Evolutionary conservation across 2,113 vertebrate genomes (phyloP).

Genomic region (Pseudopodoces humilis): DNA sequence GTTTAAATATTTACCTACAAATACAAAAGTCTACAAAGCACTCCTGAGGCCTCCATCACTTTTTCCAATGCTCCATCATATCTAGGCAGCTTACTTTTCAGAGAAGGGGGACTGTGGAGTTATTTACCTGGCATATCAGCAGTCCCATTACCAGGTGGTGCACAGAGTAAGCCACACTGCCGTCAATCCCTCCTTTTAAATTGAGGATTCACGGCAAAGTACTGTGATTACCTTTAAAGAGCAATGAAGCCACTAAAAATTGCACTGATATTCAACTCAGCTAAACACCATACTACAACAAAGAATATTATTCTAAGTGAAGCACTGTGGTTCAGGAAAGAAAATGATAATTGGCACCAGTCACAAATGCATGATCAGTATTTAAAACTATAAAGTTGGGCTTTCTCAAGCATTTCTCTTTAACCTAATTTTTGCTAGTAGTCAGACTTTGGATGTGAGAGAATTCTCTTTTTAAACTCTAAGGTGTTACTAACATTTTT

Average conservation of each 20-base stretch:
- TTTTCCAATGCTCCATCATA: not conserved
- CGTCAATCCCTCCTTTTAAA: not conserved
- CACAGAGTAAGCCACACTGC: not conserved
- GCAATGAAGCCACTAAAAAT: not conserved
- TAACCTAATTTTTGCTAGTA: not conserved
- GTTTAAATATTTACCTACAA: not conserved
- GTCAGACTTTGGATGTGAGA: not conserved
- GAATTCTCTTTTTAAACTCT: not conserved
- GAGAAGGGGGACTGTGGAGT: not conserved
- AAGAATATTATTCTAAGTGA: not conserved
- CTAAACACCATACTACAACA: not conserved
- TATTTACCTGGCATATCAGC: not conserved
- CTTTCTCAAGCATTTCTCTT: not conserved
- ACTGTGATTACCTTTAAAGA: not conserved
- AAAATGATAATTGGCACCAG: not conserved
- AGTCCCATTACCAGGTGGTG: not conserved
- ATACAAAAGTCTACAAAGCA: not conserved
- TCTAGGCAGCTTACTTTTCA: not conserved
- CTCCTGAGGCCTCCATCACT: not conserved
- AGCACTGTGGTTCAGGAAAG: not conserved
- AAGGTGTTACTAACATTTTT: not conserved
- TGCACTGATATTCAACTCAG: not conserved
- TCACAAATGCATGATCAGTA: not conserved
- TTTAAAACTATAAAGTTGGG: not conserved
- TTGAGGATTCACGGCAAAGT: not conserved